Evolutionary conservation across 2,888 invertebrate genomes (phyloP).

Genomic region (Euproctis similis): DNA sequence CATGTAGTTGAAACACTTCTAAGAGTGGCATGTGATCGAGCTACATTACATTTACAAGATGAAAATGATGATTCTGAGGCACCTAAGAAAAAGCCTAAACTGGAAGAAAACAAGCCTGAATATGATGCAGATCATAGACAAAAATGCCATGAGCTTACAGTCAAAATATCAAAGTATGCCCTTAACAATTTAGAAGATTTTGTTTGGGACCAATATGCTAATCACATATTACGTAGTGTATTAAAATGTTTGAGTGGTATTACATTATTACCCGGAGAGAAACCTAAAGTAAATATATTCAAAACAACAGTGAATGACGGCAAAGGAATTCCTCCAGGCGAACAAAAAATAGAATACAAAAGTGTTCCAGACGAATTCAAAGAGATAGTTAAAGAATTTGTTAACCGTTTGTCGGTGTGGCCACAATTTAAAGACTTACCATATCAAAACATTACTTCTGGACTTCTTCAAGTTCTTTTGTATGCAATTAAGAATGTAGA

Average conservation of each 20-base stretch:
- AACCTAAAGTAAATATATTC: conserved; percentile 58
- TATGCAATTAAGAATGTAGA: conserved; percentile 78
- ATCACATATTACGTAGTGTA: conserved; percentile 83
- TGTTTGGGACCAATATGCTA: conserved; percentile 85
- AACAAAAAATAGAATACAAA: conserved; percentile 57
- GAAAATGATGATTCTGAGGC: conserved; percentile 26
- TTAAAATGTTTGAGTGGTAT: conserved; percentile 83
- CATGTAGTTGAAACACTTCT: conserved; percentile 86
- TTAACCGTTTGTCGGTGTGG: conserved; percentile 79
- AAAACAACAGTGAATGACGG: conserved; percentile 36
- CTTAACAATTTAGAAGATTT: conserved; percentile 91
- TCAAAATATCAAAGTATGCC: conserved; percentile 84
- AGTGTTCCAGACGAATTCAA: conserved; percentile 76
- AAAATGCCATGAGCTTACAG: conserved; percentile 78
- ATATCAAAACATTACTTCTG: conserved; percentile 81
- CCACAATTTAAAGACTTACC: conserved; percentile 86
- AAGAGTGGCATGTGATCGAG: conserved; percentile 69
- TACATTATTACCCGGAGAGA: conserved; percentile 64
- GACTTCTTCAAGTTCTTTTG: conserved; percentile 79
- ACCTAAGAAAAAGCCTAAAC: conserved; percentile 44
- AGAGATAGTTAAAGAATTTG: conserved; percentile 79
- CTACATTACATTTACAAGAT: conserved; percentile 50
- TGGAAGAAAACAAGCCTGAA: conserved; percentile 23
- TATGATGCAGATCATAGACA: conserved; percentile 65
- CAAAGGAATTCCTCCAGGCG: conserved; percentile 53